Base-by-base conservation (phyloP, 2,113 vertebrate genomes). In the Jaculus jaculus region DNA sequence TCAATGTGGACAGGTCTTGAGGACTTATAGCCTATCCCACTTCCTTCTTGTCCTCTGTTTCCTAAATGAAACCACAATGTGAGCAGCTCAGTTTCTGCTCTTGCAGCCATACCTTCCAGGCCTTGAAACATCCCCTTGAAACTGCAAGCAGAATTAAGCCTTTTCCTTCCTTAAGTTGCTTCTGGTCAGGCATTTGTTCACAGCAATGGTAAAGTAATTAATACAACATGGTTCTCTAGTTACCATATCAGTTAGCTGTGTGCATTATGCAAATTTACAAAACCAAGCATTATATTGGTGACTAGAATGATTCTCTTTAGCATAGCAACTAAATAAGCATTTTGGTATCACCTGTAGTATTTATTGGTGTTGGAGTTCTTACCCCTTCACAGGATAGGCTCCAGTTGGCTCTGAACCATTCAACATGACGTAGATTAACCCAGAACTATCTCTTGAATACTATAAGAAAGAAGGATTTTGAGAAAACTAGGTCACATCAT, bases 371-470 rank as follows among this genome's bases (percentile, higher is more conserved):
- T 66, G n/a, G 1, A 77, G 68, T 95, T 85, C 98, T 98, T 96
- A 98, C 98, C 98, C 97, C 77, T 96, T 96, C 0, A 85, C 4
- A 28, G 98, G 98, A 97, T 98, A 98, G 91, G 98, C 98, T 95
- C 98, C 98, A 79, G 83, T 83, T 0, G 54, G 97, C 65, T 98
- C 95, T 51, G 98, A 98, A 61, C 98, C 98, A 65, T 98, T 98
- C 96, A 98, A 81, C 97, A 98, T 96, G 87, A 98, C 90, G 0
- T 96, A 83, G 86, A 98, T 96, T 73, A 98, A 97, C 9, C 98
- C 98, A 72, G 97, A 98, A 81, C 98, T 98, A 24, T 98, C 97
- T 51, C 16, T 91, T 0, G 98, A 97, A 95, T 98, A 98, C 98
- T 98, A 97, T 32, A 97, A 96, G 63, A 92, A 91, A 86, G 1